Evolutionary conservation across 2,797 vertebrate genomes (phyloP).

Genomic region (Luscinia megarhynchos): DNA sequence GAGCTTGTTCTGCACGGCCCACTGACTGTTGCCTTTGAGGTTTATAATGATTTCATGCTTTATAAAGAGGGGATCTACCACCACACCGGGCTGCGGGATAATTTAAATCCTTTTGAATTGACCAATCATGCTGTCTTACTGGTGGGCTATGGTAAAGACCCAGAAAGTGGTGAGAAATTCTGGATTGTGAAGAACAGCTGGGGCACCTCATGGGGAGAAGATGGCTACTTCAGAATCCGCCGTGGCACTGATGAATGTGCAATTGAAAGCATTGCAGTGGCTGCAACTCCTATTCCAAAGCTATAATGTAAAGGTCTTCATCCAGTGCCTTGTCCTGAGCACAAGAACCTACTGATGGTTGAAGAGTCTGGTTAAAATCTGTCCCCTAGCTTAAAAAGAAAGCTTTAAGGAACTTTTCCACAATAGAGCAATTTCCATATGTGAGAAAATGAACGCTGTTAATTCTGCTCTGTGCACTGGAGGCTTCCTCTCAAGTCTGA

Average conservation of each 20-base stretch:
- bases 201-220: slow-evolving; percentile 89
- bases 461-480: not conserved
- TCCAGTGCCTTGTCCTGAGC: slow-evolving; percentile 14
- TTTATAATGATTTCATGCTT: slow-evolving; percentile 89
- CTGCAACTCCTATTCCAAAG: slow-evolving; percentile 85
- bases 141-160: slow-evolving; percentile 90
- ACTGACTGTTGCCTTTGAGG: slow-evolving; percentile 89
- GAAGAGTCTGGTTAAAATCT: not conserved
- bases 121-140: slow-evolving; percentile 95
- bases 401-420: not conserved
- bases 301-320: slow-evolving; percentile 67
- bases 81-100: slow-evolving; percentile 87
- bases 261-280: slow-evolving; percentile 90
- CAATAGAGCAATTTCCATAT: not conserved
- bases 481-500: not conserved
- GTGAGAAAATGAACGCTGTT: not conserved
- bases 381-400: slow-evolving; percentile 1
- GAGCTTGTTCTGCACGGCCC: slow-evolving; percentile 91
- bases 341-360: not conserved
- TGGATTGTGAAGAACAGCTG: slow-evolving; percentile 99
- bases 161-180: slow-evolving; percentile 83
- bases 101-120: slow-evolving; percentile 91
- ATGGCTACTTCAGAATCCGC: slow-evolving; percentile 92
- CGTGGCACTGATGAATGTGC: slow-evolving; percentile 90
- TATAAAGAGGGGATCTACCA: slow-evolving; percentile 93